phyloP scores from a whole-genome alignment of 2,888 invertebrate genomes.

The Patella pellucida region DNA sequence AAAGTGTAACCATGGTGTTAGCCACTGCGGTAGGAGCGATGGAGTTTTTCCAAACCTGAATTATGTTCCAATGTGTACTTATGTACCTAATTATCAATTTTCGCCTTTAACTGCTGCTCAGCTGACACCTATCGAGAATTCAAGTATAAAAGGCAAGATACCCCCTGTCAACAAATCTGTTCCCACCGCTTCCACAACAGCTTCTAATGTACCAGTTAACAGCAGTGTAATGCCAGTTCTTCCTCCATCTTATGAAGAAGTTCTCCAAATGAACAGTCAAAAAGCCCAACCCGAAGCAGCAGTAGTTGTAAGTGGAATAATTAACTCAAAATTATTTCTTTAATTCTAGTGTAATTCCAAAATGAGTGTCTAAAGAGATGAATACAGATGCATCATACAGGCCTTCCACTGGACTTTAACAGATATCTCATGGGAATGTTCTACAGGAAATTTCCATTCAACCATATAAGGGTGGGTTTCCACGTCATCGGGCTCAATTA shows the following conservation, averaged over 20 bases:
- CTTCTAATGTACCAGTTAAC: not conserved
- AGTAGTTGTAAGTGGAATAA: not conserved
- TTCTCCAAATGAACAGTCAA: slow-evolving; percentile 4
- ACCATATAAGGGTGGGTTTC: no score
- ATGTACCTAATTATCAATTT: slow-evolving; percentile 6
- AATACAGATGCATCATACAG: no score
- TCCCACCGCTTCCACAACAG: not conserved
- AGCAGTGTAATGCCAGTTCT: not conserved
- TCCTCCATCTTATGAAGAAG: slow-evolving; percentile 21
- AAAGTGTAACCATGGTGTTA: slow-evolving; percentile 20
- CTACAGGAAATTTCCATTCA: no score
- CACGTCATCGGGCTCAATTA: no score
- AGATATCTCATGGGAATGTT: no score
- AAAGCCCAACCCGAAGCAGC: not conserved
- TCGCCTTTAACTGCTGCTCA: not conserved
- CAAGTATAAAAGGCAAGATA: not conserved
- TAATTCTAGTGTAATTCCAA: no score
- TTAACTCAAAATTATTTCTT: no score
- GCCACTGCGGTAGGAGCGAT: slow-evolving; percentile 16
- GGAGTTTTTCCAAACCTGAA: slow-evolving; percentile 24
- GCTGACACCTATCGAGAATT: not conserved
- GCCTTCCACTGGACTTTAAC: no score
- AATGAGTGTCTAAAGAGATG: no score
- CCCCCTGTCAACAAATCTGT: not conserved
- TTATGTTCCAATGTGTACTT: slow-evolving; percentile 23